Conservation (phyloP, 2,113 vertebrate genomes). For the Acrocephalus arundinaceus region DNA sequence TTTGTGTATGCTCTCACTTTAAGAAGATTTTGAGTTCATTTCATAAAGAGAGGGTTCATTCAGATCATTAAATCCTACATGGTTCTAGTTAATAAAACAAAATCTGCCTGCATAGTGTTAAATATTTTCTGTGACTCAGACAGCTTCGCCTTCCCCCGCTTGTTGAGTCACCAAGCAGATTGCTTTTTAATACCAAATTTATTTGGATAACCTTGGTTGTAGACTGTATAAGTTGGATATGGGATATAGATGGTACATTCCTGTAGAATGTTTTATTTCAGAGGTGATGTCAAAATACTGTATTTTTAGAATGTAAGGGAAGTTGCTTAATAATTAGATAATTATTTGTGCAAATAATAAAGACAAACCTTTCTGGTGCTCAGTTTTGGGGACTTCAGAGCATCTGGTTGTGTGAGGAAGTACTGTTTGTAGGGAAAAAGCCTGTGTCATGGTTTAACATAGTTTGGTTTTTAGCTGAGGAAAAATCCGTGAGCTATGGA, state of each 20-base stretch:
- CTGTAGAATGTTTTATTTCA: neutral
- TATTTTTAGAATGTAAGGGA: neutral
- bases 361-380: neutral
- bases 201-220: neutral
- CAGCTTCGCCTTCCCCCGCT: constrained; percentile 30
- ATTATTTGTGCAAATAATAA: neutral
- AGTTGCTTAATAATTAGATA: neutral
- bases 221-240: neutral
- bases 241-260: neutral
- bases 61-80: constrained; percentile 68
- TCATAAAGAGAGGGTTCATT: constrained; percentile 47
- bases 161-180: constrained; percentile 64
- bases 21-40: constrained; percentile 51
- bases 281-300: neutral
- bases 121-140: constrained; percentile 65
- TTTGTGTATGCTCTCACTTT: constrained; percentile 46
- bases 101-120: constrained; percentile 61
- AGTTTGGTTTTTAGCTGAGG: neutral
- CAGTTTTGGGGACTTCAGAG: neutral
- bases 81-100: constrained; percentile 69
- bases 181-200: constrained; percentile 50
- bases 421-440: neutral
- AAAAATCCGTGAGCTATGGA: neutral
- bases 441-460: neutral
- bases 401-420: neutral